Conservation (phyloP, 2,888 invertebrate genomes). For the Apodemia mormo region DNA sequence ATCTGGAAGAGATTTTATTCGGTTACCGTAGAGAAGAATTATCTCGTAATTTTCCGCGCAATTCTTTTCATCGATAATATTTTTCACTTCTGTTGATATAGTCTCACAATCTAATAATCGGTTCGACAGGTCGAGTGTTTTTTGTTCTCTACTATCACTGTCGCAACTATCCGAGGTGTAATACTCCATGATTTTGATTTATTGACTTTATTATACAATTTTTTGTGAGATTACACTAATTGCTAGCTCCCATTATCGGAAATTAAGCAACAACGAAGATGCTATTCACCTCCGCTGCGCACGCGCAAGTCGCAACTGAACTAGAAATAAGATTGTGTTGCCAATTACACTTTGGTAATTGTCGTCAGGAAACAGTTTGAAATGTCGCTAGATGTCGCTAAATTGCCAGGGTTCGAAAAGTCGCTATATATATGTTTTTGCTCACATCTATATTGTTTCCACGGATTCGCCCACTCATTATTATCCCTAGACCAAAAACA, state of each 20-base stretch:
- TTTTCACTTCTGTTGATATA: conserved; percentile 80
- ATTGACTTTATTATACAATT: conserved; percentile 27
- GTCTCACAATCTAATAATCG: conserved; percentile 81
- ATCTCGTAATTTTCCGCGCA: conserved; percentile 84
- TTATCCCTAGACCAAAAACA: too few species aligned
- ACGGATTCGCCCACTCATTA: too few species aligned
- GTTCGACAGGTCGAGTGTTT: conserved; percentile 84
- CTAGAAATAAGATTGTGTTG: too few species aligned
- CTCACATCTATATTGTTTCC: too few species aligned
- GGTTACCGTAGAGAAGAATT: conserved; percentile 93
- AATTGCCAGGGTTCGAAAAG: too few species aligned
- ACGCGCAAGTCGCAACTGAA: conserved; percentile 56
- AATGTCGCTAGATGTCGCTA: too few species aligned
- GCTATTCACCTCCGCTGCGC: conserved; percentile 54
- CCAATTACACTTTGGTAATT: too few species aligned
- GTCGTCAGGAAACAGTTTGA: too few species aligned
- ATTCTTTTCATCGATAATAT: conserved; percentile 83
- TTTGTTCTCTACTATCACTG: conserved; percentile 86
- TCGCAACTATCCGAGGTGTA: conserved; percentile 93
- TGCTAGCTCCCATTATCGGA: conserved; percentile 53
- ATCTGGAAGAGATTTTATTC: conserved; percentile 85
- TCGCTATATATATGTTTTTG: too few species aligned
- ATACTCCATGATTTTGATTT: conserved; percentile 83
- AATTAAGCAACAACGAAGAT: conserved; percentile 37
- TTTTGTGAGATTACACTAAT: conserved; percentile 26